phyloP scores from a whole-genome alignment of 2,113 vertebrate genomes.

The Rallus limicola region DNA sequence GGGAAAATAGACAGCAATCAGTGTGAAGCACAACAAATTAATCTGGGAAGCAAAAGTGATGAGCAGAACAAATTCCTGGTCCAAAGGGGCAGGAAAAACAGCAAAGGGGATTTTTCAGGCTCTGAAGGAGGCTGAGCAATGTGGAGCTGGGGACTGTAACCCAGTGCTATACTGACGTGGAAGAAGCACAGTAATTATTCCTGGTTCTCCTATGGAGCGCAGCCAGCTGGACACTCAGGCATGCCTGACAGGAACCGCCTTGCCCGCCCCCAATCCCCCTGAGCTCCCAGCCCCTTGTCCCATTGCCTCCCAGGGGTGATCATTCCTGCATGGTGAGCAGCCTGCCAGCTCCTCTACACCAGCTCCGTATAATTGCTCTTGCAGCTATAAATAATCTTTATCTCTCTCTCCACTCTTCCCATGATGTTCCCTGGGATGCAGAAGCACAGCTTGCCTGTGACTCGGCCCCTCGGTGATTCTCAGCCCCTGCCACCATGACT shows the following conservation, averaged over 20 bases:
- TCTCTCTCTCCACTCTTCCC: not conserved
- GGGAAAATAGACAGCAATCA: not conserved
- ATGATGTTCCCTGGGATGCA: not conserved
- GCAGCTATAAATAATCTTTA: conserved; percentile 16
- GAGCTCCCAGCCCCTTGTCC: not conserved
- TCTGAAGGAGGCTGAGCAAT: not conserved
- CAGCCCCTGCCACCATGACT: not conserved
- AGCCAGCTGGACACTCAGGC: not conserved
- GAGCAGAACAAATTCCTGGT: not conserved
- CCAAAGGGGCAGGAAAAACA: not conserved
- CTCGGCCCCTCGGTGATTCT: not conserved
- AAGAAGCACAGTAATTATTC: not conserved
- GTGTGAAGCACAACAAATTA: not conserved
- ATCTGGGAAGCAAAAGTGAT: not conserved
- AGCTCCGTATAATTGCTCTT: not conserved
- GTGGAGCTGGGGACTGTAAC: not conserved
- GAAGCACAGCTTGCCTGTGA: not conserved
- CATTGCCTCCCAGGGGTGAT: not conserved
- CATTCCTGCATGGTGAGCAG: not conserved
- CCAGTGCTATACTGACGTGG: not conserved
- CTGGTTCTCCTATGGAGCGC: fast-evolving
- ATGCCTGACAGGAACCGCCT: not conserved
- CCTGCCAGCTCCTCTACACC: not conserved
- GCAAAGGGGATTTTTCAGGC: not conserved
- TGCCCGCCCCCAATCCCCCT: fast-evolving